Evolutionary conservation across 2,888 invertebrate species (phyloP), one percentile per base, ranked within the genome.

Genomic region (Pinctada fucata): DNA sequence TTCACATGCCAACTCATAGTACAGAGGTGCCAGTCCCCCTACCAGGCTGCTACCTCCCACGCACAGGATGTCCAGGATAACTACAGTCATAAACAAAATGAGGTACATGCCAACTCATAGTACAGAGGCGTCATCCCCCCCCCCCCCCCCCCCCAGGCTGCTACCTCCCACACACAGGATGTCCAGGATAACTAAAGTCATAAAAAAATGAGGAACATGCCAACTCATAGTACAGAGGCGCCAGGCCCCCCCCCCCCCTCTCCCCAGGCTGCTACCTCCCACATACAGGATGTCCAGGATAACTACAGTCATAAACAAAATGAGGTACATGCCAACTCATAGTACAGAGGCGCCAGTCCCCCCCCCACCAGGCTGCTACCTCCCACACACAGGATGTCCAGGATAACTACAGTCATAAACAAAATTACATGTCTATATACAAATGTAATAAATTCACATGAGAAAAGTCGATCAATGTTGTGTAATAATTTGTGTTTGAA

Each of bases 1-100:
- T 79, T 89, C 88, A 78, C 88, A 88, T 0, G 86, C 80, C 70
- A 88, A 75, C 79, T 89, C 89, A 66, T 85, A 88, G 75, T 85
- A 85, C 16, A 89, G 75, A 0, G 89, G 88, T 45, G 81, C 80
- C 3, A 68, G 64, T 4, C 71, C 70, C 3, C 13, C 47, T 2
- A 75, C 75, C 51, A 84, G 75, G 0, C 82, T 74, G 45, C 84
- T 79, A 0, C 81, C 81, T 3, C 81, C 65, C n/a, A 86, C 13
- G 13, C 58, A 58, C 6, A 58, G 31, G 31, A 31, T 31, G 31
- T 31, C 31, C 31, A 31, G 31, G 31, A 31, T 74, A 16, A 16
- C 10, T n/a, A 0, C 3, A n/a, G 5, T 4, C n/a, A 50, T 47
- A 10, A 6, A n/a, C n/a, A n/a, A n/a, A n/a, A n/a, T n/a, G n/a